These are phyloP conservation scores for Pogonomyrmex californicus DNA, from an alignment of 1,140 invertebrate genomes.

Conservation along the genomic window DNA sequence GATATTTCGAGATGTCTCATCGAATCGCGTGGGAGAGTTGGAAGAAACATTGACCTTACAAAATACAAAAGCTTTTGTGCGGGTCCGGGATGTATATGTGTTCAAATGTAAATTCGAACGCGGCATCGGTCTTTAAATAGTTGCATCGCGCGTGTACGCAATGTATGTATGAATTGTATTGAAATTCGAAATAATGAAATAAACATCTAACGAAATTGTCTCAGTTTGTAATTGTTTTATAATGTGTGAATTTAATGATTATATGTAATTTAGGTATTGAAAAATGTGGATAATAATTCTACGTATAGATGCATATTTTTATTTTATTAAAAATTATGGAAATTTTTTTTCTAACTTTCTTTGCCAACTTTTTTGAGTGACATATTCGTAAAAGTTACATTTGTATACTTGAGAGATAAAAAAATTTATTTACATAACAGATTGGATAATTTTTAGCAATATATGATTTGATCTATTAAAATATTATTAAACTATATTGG, in stretches of 20 bases:
- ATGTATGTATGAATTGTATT: constrained; percentile 2
- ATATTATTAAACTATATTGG: neutral
- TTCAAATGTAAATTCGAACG: constrained; percentile 26
- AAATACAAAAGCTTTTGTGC: constrained; percentile 32
- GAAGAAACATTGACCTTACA: constrained; percentile 39
- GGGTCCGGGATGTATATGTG: constrained; percentile 15
- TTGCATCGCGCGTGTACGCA: neutral
- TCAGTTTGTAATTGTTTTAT: neutral
- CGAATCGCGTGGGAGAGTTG: neutral
- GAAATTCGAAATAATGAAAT: constrained; percentile 21
- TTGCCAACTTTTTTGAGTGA: neutral
- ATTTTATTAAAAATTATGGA: too few relatives aligned
- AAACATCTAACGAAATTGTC: neutral
- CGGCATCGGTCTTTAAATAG: constrained; percentile 38
- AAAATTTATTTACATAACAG: neutral
- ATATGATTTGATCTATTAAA: neutral
- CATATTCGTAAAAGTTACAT: neutral
- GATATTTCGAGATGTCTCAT: constrained; percentile 6
- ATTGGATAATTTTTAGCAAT: neutral
- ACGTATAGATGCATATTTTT: neutral
- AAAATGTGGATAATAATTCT: neutral
- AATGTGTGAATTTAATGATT: neutral
- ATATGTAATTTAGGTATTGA: neutral
- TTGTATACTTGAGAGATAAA: neutral
- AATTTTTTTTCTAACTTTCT: neutral